Evolutionary conservation across 2,113 vertebrate species (phyloP).

Genomic region (Connochaetes taurinus): DNA sequence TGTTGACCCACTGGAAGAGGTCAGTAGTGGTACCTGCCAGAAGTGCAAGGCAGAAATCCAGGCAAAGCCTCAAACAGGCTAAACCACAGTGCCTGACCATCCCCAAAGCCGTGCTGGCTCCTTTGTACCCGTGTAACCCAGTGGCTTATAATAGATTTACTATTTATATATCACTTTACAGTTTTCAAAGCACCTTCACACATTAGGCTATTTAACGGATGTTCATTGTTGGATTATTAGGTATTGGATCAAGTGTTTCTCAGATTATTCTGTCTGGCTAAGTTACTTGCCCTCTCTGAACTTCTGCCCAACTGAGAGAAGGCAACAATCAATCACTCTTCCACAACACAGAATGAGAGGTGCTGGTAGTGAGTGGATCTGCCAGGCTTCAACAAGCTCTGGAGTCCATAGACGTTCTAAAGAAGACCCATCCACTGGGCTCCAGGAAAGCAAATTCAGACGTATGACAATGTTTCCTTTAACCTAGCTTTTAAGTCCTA

Average conservation of each 20-base stretch:
- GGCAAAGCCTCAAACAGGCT: not conserved
- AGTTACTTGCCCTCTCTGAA: not conserved
- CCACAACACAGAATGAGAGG: not conserved
- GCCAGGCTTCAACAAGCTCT: not conserved
- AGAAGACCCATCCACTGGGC: not conserved
- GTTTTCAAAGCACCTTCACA: not conserved
- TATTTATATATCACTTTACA: not conserved
- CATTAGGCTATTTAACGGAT: not conserved
- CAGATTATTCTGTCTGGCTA: not conserved
- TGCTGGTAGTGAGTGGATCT: too few relatives aligned
- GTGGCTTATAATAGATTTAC: not conserved
- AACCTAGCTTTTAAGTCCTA: not conserved
- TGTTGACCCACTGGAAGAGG: too few relatives aligned
- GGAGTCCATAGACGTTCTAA: not conserved
- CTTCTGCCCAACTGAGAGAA: not conserved
- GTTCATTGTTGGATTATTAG: not conserved
- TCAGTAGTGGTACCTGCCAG: not conserved
- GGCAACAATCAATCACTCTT: not conserved
- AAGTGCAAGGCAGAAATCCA: not conserved
- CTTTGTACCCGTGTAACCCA: accelerated
- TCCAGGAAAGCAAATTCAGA: not conserved
- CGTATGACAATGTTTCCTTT: not conserved
- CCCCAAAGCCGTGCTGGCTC: not conserved
- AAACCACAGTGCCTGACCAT: not conserved
- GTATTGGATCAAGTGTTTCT: not conserved